Conservation (phyloP, 2,113 vertebrate species). For the Ameiurus melas region DNA sequence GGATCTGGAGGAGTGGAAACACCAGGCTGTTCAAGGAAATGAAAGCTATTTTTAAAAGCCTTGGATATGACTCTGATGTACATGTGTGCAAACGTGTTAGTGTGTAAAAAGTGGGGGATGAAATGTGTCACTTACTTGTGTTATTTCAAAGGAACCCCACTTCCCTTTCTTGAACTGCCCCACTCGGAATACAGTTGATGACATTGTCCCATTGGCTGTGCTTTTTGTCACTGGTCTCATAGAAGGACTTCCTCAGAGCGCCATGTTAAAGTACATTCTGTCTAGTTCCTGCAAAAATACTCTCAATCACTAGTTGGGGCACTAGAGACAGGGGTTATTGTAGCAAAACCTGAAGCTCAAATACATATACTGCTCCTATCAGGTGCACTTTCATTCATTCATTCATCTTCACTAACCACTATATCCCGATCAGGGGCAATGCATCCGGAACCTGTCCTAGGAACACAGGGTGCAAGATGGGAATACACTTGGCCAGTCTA, state of each 20-base stretch:
- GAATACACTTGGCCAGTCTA: neutral
- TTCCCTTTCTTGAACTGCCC: neutral
- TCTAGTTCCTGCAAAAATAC: neutral
- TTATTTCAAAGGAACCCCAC: neutral
- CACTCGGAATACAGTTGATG: neutral
- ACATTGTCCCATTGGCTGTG: neutral
- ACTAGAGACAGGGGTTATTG: neutral
- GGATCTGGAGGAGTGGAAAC: slow-evolving; percentile 78
- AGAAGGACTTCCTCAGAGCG: neutral
- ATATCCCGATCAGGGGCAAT: neutral
- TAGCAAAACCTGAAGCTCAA: neutral
- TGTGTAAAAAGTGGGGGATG: slow-evolving; percentile 16
- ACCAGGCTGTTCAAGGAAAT: slow-evolving; percentile 79
- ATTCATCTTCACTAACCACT: slow-evolving; percentile 2
- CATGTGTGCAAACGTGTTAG: slow-evolving; percentile 9
- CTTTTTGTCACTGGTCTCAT: neutral
- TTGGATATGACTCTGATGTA: slow-evolving; percentile 4
- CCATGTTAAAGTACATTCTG: neutral
- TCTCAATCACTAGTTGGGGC: neutral
- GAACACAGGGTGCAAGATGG: neutral
- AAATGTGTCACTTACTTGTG: slow-evolving; percentile 6
- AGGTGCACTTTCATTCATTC: neutral
- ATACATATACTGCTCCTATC: neutral
- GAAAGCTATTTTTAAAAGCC: slow-evolving; percentile 70
- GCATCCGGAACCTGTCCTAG: neutral